Evolutionary conservation across 2,888 invertebrate species (phyloP), one percentile per base, ranked within the genome.

Genomic region (Germaria angustata): DNA sequence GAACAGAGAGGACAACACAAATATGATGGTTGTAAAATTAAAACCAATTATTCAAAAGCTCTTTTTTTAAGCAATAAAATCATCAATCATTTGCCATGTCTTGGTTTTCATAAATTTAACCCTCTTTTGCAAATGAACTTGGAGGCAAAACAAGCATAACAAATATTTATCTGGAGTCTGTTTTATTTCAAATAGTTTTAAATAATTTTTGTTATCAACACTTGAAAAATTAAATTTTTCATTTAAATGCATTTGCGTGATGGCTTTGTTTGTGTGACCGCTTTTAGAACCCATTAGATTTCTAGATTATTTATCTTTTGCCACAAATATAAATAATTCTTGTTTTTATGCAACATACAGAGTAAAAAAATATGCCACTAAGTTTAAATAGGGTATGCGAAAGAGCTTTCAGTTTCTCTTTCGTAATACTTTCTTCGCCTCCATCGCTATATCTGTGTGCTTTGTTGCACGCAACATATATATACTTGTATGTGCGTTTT

Each of bases 11-110:
- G 41, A 2, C 28, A 44, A 63, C 22, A n/a, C 13, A 34, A 46
- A 22, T 34, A 72, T 36, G 49, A 51, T 15, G 49, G 36, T 7
- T 68, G 39, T 32, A 32, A 55, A 55, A 44, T 13, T 15, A 51
- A 76, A 59, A 71, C 65, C 53, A 59, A 61, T 79, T 72, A 41
- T 49, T 66, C 49, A 72, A 68, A 79, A 75, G 13, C 15, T n/a
- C n/a, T n/a, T n/a, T n/a, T n/a, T n/a, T n/a, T n/a, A 39, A 36
- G 7, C 2, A 20, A 57, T 17, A 34, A 36, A 66, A 49, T 66
- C 68, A 77, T 77, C 77, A 72, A 81, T 81, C 77, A 72, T 72
- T 72, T 66, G 11, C 9, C 8, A 1, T 17, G 24, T 39, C 11
- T 51, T 22, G 5, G 20, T 22, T 66, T 66, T 51, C 17, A 39